Evolutionary conservation across 2,888 invertebrate species (phyloP), one percentile per base, ranked within the genome.

Genomic region (Luperina nickerlii): DNA sequence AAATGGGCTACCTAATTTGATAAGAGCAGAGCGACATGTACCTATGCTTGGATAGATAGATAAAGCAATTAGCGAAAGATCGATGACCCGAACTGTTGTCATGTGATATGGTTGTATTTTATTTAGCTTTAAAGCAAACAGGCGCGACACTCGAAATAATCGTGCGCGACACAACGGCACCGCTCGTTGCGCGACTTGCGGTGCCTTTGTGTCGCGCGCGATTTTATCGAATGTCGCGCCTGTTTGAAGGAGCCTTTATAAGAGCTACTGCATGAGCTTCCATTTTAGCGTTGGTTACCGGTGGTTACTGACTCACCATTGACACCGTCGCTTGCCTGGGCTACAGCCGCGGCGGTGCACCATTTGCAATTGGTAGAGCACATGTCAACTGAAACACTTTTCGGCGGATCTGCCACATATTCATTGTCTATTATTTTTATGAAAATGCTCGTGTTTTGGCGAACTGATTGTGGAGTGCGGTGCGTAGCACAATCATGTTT

Each of bases 331-430:
- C 90, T 93, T 80, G 95, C 95, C 86, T 93, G 94, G 75, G 94
- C 94, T 82, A 97, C 91, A 66, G 95, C 95, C 67, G 95, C 94
- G 74, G 95, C 95, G 65, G 93, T 94, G 91, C 97, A 97, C 87
- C 95, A 93, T 92, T 94, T 96, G 94, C 96, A 96, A 92, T 94
- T 93, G 78, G 90, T 91, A 78, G 90, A 89, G 88, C 95, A 95
- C 91, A 92, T 91, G 83, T 92, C 93, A 87, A 92, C 94, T 93
- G 94, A 90, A 92, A 95, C 93, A 94, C 93, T 93, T 92, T 91
- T 87, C 86, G 91, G 88, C 85, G 92, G 90, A 90, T 93, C 94
- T 91, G 93, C 91, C 94, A 94, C 90, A 93, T 86, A 89, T 76
- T 76, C 54, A 77, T 66, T 69, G 73, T 76, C 57, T 62, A 42